phyloP scores from a whole-genome alignment of 2,797 vertebrate genomes.

The Oryzias dopingdopingensis region DNA sequence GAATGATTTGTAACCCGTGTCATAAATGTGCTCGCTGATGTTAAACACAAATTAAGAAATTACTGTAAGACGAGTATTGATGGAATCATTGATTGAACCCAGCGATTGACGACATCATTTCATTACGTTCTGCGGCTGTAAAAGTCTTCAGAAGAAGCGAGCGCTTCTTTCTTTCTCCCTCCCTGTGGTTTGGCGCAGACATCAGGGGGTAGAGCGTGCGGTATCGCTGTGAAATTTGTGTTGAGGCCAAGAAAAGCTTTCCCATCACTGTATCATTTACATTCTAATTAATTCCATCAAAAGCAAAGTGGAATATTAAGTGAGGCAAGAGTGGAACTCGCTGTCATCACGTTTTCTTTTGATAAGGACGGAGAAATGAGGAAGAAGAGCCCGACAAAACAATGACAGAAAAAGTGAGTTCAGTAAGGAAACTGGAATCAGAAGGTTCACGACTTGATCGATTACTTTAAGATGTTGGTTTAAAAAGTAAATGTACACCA shows the following conservation, averaged over 20 bases:
- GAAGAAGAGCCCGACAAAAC: slow-evolving; percentile 7
- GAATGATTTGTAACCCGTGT: slow-evolving; percentile 13
- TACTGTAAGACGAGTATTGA: slow-evolving; percentile 51
- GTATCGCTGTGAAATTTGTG: slow-evolving; percentile 21
- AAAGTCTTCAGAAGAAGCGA: slow-evolving; percentile 38
- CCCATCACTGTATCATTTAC: slow-evolving; percentile 65
- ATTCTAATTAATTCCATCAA: slow-evolving; percentile 77
- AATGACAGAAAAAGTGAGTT: not conserved
- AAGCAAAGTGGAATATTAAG: slow-evolving; percentile 65
- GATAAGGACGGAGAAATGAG: too few relatives aligned
- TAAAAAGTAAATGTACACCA: slow-evolving; percentile 20
- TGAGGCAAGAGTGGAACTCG: slow-evolving; percentile 45
- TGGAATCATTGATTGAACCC: slow-evolving; percentile 39
- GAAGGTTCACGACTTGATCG: slow-evolving; percentile 8
- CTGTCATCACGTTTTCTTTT: slow-evolving; percentile 39
- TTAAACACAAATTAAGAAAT: slow-evolving; percentile 38
- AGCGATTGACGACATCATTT: slow-evolving; percentile 42
- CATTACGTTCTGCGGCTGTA: slow-evolving; percentile 41
- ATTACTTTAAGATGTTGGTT: slow-evolving; percentile 2
- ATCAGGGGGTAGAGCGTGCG: slow-evolving; percentile 23
- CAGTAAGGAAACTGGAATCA: slow-evolving; percentile 20
- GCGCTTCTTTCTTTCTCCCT: slow-evolving; percentile 11
- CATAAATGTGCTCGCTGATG: slow-evolving; percentile 17
- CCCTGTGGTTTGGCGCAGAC: slow-evolving; percentile 28
- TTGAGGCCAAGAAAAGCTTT: slow-evolving; percentile 46